Base-by-base conservation (phyloP, 2,888 invertebrate genomes). In the Protonemura montana region DNA sequence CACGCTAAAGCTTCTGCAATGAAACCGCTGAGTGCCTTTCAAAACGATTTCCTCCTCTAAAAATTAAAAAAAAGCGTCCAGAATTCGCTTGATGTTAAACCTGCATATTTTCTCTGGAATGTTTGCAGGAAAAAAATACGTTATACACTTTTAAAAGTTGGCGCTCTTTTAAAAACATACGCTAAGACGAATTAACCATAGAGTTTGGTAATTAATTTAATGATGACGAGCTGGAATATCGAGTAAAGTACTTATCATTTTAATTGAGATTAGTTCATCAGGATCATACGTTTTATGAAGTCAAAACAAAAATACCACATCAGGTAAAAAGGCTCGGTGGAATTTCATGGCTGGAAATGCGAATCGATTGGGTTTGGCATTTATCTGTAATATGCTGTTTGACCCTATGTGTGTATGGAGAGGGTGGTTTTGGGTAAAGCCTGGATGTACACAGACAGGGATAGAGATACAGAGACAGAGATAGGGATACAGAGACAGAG, bases 401-500 rank as follows among this genome's bases (percentile, higher is more conserved):
- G 59, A 59, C 7, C 21, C 21, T n/a, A n/a, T n/a, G n/a, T n/a
- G 16, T 7, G 59, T 2, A 21, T 10, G 13, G 59, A 10, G 59
- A 41, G 59, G 21, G 59, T 35, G 59, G 16, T 59, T 59, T 13
- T 59, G 59, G 59, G 16, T 7, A 59, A 59, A 59, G 59, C 59
- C 59, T 10, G 59, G 3, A 59, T 59, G 59, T n/a, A n/a, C 21
- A 59, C 21, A 10, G 59, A 21, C 16, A 59, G 7, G 59, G 3
- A 59, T 2, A 21, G 21, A 21, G 59, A 21, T 59, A 13, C 59
- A 59, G 59, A 2, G 59, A 2, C 21, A 2, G 59, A 21, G 16
- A 59, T 21, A 59, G 59, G 3, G 59, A 77, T 27, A 86, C 76
- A 84, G 83, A 59, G 86, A 80, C 77, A 30, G 35, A 84, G 35